Base-by-base conservation (phyloP, 2,797 vertebrate species). In the Podargus strigoides region DNA sequence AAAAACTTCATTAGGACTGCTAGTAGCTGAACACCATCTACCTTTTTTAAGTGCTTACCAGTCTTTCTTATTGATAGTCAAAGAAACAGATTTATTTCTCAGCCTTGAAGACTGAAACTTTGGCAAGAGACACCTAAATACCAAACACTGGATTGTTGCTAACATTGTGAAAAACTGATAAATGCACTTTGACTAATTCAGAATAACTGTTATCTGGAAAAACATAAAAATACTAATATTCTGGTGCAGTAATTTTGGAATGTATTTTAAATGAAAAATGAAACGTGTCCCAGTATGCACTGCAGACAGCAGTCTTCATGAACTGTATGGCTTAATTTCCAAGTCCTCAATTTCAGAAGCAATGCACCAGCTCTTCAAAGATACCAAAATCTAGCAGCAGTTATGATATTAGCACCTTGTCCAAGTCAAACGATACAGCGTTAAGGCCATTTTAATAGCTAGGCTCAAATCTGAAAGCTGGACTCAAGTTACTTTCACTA, bases 1-100 rank as follows among this genome's bases (percentile, higher is more conserved):
- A 73, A 77, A 83, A 79, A 91, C 59, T 92, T 94, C 66, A 68
- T 88, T 89, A 87, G 90, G 60, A 42, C 42, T n/a, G 19, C 46
- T 47, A 60, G 59, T 42, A 41, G n/a, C 56, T 90, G 60, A 93
- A 82, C 81, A 73, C 41, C 49, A 37, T 59, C 77, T 58, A 93
- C 36, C 46, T 85, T 93, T 91, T 67, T 62, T 6, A 91, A 97
- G 93, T 56, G 74, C 73, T 93, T 86, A 79, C 66, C 87, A 70
- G 55, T 79, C 64, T 72, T 75, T 74, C 91, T 96, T 93, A 80
- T 88, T 94, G 91, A 78, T 96, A 96, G 96, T 96, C 90, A 95
- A 78, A 96, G 93, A 94, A 96, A 82, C 46, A 95, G 89, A 96
- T 91, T 95, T 94, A 70, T 93, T 97, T 97, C 95, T 96, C 93